These are phyloP conservation scores for Hippocampus guttulatus DNA, from an alignment of 2,113 vertebrate species.

Conservation along the genomic window DNA sequence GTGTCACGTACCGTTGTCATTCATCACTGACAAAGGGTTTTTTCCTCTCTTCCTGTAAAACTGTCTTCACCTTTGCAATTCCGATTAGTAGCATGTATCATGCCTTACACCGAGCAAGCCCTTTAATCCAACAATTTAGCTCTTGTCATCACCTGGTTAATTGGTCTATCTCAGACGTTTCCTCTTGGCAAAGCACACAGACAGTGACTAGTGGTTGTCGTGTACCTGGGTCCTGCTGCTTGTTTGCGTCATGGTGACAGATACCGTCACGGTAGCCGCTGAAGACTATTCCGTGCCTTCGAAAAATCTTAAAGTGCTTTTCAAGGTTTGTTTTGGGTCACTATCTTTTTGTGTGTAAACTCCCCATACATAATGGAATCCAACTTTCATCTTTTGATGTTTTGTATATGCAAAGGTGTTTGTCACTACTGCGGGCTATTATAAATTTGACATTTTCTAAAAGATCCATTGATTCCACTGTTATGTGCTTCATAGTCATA, in stretches of 20 bases:
- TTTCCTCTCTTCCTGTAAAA: slow-evolving; percentile 64
- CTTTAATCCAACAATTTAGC: slow-evolving; percentile 69
- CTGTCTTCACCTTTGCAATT: slow-evolving; percentile 67
- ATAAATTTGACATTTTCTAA: too few species aligned
- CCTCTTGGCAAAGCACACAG: slow-evolving; percentile 52
- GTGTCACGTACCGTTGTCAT: slow-evolving; percentile 50
- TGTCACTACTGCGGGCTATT: too few species aligned
- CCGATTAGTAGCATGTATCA: slow-evolving; percentile 64
- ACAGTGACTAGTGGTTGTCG: slow-evolving; percentile 46
- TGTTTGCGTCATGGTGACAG: slow-evolving; percentile 49
- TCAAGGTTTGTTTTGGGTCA: too few species aligned
- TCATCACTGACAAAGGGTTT: slow-evolving; percentile 51
- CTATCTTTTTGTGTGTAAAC: too few species aligned
- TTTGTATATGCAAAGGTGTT: too few species aligned
- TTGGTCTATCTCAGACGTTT: slow-evolving; percentile 61
- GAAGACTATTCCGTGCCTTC: too few species aligned
- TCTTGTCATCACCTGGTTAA: slow-evolving; percentile 66
- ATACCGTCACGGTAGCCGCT: not conserved
- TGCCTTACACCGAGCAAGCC: slow-evolving; percentile 63
- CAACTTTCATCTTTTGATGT: too few species aligned
- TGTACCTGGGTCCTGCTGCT: slow-evolving; percentile 33
- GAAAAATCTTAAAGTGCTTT: too few species aligned
- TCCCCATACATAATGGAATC: not conserved
- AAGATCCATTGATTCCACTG: not conserved
- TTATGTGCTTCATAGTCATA: not conserved